A percentile compares a stretch with the other conserved stretches of the same genome.
phyloP scores from a whole-genome alignment of 1,140 invertebrate species.

The Stenopsyche tienmushanensis region DNA sequence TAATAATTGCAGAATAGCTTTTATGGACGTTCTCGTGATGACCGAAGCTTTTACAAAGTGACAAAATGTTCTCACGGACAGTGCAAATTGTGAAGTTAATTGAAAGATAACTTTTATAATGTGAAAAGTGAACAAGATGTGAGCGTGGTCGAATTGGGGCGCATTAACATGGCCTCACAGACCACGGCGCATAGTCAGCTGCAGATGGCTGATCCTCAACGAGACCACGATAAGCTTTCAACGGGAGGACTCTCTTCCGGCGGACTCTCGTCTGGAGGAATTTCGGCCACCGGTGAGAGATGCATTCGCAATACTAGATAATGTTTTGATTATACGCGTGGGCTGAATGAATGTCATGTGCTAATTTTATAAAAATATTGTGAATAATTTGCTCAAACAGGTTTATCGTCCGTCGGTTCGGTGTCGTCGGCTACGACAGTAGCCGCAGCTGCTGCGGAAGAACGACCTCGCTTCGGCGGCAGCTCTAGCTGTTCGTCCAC shows the following conservation, averaged over 20 bases:
- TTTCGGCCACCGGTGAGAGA: conserved; percentile 19
- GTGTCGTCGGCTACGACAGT: conserved; percentile 37
- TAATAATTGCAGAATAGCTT: too few species aligned
- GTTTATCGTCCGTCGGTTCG: conserved; percentile 32
- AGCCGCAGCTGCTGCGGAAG: conserved; percentile 29
- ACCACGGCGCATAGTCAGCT: conserved; percentile 18
- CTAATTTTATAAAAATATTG: too few species aligned
- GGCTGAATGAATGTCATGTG: background rate
- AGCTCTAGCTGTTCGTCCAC: conserved; percentile 22
- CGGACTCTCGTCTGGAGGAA: conserved; percentile 28
- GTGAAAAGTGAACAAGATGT: conserved; percentile 21
- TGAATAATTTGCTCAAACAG: too few species aligned
- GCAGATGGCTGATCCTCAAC: conserved; percentile 33
- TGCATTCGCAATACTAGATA: background rate
- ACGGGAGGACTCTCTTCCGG: conserved; percentile 36
- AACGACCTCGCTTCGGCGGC: conserved; percentile 21
- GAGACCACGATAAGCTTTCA: conserved; percentile 37
- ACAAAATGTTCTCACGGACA: background rate
- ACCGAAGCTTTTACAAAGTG: background rate
- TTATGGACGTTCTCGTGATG: background rate
- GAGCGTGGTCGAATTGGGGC: conserved; percentile 10
- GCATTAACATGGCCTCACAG: conserved; percentile 24
- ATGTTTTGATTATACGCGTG: background rate
- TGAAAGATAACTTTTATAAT: conserved; percentile 8
- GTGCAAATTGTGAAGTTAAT: background rate